A percentile compares a stretch with the other conserved stretches of the same genome.
Conservation (phyloP, 2,113 vertebrate species). For the Nothocercus julius region DNA sequence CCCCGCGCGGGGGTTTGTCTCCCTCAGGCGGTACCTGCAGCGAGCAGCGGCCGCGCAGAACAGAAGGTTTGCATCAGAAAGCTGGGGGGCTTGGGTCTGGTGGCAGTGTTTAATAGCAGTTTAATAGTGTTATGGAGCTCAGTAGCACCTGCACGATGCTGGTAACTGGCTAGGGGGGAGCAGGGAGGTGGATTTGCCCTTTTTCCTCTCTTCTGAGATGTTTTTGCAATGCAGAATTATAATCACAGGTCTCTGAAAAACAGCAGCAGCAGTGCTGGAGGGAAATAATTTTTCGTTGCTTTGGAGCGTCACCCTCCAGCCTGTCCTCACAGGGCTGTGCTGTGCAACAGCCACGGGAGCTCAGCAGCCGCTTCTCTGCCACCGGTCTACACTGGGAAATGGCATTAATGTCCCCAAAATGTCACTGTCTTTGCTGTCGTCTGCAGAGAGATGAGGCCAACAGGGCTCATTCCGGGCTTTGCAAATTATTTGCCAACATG, state of each 20-base stretch:
- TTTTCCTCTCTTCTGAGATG: accelerated
- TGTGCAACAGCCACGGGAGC: background rate
- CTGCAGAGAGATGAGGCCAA: background rate
- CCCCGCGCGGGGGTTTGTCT: background rate
- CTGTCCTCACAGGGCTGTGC: background rate
- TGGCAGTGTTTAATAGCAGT: background rate
- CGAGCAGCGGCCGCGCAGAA: background rate
- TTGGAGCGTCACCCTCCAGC: background rate
- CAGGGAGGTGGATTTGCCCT: background rate
- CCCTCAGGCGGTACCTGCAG: background rate
- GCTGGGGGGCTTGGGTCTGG: background rate
- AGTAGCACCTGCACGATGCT: background rate
- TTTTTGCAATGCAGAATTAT: background rate
- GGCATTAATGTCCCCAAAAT: background rate
- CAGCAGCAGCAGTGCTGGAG: background rate
- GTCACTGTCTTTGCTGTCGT: background rate
- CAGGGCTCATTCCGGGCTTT: no score
- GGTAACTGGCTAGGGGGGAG: background rate
- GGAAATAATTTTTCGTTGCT: background rate
- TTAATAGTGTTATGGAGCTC: background rate
- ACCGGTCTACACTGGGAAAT: background rate
- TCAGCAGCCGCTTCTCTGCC: background rate
- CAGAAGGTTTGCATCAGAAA: background rate
- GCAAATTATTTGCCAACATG: background rate
- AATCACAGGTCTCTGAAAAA: background rate